Conservation (phyloP, 2,113 vertebrate species). For the Python bivittatus region DNA sequence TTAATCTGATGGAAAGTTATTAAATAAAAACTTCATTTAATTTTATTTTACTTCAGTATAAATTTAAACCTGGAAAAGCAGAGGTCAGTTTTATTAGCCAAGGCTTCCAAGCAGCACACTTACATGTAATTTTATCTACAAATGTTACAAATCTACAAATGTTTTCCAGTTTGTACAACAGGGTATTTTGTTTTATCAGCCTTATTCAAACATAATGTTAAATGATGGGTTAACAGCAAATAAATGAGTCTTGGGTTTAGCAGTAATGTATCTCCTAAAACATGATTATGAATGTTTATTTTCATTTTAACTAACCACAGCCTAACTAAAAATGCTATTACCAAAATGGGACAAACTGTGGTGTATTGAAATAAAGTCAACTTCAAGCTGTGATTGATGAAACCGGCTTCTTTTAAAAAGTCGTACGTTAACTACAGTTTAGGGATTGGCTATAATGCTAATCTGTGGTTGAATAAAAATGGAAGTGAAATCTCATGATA, state of each 20-base stretch:
- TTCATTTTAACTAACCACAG: neutral
- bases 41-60: neutral
- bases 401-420: neutral
- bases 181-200: neutral
- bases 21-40: neutral
- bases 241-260: neutral
- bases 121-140: neutral
- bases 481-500: neutral
- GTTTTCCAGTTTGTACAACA: neutral
- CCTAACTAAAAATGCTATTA: neutral
- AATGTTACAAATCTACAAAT: neutral
- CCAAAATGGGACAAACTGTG: neutral
- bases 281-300: neutral
- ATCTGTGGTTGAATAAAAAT: neutral
- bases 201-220: neutral
- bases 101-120: neutral
- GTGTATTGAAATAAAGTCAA: neutral
- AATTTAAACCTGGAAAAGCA: neutral
- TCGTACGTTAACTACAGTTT: neutral
- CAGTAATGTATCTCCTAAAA: neutral
- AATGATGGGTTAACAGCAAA: neutral
- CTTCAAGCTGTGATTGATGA: neutral
- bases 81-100: neutral
- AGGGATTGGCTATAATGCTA: neutral
- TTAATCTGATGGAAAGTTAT: neutral